Conservation (phyloP, 2,888 invertebrate species). For the Nebria brevicollis region DNA sequence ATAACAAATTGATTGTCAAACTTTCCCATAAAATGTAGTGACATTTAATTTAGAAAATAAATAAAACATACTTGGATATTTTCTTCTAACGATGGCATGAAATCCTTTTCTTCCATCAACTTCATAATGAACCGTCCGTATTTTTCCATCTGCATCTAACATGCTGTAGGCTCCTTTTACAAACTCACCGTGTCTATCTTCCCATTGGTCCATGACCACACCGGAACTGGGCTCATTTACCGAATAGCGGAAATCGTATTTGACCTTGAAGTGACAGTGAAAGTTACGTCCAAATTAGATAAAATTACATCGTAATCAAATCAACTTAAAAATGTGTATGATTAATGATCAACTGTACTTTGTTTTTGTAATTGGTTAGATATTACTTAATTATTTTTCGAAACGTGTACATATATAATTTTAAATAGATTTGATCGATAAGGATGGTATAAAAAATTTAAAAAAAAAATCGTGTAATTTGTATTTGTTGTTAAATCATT, state of each 20-base stretch:
- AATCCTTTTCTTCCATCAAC: slow-evolving; percentile 68
- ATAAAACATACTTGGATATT: slow-evolving; percentile 57
- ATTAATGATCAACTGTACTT: not conserved
- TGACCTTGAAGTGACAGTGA: slow-evolving; percentile 50
- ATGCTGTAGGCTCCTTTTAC: slow-evolving; percentile 71
- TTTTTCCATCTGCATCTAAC: slow-evolving; percentile 72
- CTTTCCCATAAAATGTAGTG: too few species aligned
- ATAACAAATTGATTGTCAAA: too few species aligned
- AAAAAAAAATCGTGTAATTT: too few species aligned
- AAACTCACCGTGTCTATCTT: slow-evolving; percentile 54
- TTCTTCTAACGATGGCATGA: slow-evolving; percentile 66
- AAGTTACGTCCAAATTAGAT: not conserved
- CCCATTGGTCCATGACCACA: slow-evolving; percentile 58
- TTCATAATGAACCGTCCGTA: slow-evolving; percentile 69
- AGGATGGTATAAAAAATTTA: too few species aligned
- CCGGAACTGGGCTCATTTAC: slow-evolving; percentile 54
- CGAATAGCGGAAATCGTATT: slow-evolving; percentile 57
- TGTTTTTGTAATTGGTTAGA: not conserved
- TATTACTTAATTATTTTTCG: too few species aligned
- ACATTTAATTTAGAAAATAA: too few species aligned
- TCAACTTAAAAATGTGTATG: not conserved
- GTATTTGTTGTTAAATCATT: too few species aligned
- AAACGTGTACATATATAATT: too few species aligned
- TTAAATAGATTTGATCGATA: too few species aligned
- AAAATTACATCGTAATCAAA: not conserved